These are phyloP conservation scores for Adelges cooleyi DNA, from an alignment of 1,140 invertebrate species.

Conservation along the genomic window DNA sequence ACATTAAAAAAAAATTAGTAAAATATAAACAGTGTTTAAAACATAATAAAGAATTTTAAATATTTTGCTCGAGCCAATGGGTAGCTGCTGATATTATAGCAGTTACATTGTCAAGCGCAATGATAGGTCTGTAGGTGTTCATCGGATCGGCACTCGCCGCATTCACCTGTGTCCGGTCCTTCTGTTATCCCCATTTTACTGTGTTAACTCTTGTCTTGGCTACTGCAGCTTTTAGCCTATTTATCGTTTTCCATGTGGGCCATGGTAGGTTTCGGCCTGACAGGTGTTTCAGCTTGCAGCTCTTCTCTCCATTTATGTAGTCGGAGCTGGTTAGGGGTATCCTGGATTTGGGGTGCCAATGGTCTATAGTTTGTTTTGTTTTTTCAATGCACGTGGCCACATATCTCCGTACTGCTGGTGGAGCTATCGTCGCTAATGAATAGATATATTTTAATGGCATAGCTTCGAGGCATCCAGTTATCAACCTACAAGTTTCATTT, in stretches of 20 bases:
- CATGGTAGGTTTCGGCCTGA: background rate
- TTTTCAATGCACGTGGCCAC: slow-evolving; percentile 3
- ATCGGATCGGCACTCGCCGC: slow-evolving; percentile 12
- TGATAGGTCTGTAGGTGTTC: background rate
- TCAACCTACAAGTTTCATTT: slow-evolving; percentile 18
- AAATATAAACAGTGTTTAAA: background rate
- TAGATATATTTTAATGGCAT: slow-evolving; percentile 8
- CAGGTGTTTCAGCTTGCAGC: background rate
- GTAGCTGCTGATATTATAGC: background rate
- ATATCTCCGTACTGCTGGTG: slow-evolving; percentile 1
- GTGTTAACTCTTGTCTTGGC: slow-evolving; percentile 7
- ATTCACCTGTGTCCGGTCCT: slow-evolving; percentile 11
- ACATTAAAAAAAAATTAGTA: too few relatives aligned
- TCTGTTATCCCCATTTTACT: slow-evolving; percentile 18
- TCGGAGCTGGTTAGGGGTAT: background rate
- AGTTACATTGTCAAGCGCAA: background rate
- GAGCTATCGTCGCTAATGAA: background rate
- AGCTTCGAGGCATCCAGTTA: slow-evolving; percentile 15
- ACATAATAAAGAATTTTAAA: background rate
- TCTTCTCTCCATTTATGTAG: background rate
- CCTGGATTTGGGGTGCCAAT: background rate
- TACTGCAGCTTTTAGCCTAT: slow-evolving; percentile 7
- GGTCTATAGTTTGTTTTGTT: slow-evolving; percentile 2
- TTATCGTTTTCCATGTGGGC: slow-evolving; percentile 15
- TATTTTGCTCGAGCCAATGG: background rate